These are phyloP conservation scores for Theocolax elegans DNA, from an alignment of 1,140 invertebrate species.

Conservation along the genomic window DNA sequence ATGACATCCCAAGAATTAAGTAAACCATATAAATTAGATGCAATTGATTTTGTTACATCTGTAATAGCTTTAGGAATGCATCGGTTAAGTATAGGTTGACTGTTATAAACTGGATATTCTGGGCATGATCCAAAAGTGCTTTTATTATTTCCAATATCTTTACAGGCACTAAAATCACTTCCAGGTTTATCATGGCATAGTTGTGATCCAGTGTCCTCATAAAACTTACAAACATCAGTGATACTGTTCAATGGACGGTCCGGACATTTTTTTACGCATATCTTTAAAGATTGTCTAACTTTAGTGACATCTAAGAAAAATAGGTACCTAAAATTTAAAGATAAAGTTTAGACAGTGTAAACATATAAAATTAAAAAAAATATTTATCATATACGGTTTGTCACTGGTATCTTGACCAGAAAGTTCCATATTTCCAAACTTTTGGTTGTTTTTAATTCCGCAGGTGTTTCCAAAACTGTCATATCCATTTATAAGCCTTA, in stretches of 20 bases:
- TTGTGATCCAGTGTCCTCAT: constrained; percentile 76
- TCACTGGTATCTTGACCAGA: constrained; percentile 85
- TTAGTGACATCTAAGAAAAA: constrained; percentile 87
- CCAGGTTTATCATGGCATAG: constrained; percentile 77
- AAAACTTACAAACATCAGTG: constrained; percentile 81
- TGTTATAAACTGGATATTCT: constrained; percentile 76
- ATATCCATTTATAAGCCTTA: constrained; percentile 89
- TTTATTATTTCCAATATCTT: constrained; percentile 55
- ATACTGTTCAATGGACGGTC: constrained; percentile 72
- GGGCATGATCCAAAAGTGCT: constrained; percentile 76
- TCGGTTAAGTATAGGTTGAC: constrained; percentile 83
- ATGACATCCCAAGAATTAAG: constrained; percentile 89
- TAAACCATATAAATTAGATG: constrained; percentile 80
- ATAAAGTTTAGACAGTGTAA: not conserved
- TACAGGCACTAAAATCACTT: constrained; percentile 58
- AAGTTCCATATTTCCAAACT: constrained; percentile 77
- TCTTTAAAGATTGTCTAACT: constrained; percentile 80
- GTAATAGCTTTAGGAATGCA: constrained; percentile 82
- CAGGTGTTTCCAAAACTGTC: constrained; percentile 97
- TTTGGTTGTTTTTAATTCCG: constrained; percentile 82
- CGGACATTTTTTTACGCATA: constrained; percentile 92
- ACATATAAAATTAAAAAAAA: not conserved
- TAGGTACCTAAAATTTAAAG: constrained; percentile 72
- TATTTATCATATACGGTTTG: constrained; percentile 71
- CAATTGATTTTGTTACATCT: constrained; percentile 71